A percentile compares a stretch with the other conserved stretches of the same genome.
phyloP scores from a whole-genome alignment of 2,888 invertebrate species.

The Nephrotoma guestfalica region DNA sequence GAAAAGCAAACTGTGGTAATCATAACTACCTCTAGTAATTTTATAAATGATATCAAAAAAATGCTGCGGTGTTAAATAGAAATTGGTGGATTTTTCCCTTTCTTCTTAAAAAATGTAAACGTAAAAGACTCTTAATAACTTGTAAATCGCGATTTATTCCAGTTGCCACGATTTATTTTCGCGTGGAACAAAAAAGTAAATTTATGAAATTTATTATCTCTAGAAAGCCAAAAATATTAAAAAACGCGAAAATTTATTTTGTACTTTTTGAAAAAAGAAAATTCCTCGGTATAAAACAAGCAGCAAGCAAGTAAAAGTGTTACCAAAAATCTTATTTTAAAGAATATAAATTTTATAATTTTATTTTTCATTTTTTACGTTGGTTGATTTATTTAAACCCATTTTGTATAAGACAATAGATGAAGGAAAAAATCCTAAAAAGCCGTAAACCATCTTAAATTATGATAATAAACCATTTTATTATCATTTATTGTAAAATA shows the following conservation, averaged over 20 bases:
- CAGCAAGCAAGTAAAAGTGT: neutral
- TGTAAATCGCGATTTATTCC: neutral
- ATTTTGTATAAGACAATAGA: neutral
- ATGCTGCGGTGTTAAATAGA: no score
- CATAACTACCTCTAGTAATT: no score
- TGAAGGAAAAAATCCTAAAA: neutral
- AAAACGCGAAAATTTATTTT: neutral
- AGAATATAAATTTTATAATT: neutral
- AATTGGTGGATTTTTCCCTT: no score
- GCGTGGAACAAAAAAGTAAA: neutral
- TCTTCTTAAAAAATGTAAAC: no score
- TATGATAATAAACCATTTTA: neutral
- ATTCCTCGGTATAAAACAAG: neutral
- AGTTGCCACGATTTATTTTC: neutral
- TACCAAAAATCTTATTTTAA: neutral
- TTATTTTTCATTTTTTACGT: neutral
- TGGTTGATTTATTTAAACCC: neutral
- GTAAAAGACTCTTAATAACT: neutral
- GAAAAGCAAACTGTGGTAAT: no score
- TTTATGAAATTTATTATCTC: neutral
- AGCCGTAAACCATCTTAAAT: neutral
- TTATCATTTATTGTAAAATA: neutral
- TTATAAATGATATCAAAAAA: no score
- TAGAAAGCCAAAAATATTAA: neutral
- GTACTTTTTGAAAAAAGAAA: neutral